These are phyloP conservation scores for Pyrochroa serraticornis DNA, from an alignment of 2,888 invertebrate species.

Conservation along the genomic window DNA sequence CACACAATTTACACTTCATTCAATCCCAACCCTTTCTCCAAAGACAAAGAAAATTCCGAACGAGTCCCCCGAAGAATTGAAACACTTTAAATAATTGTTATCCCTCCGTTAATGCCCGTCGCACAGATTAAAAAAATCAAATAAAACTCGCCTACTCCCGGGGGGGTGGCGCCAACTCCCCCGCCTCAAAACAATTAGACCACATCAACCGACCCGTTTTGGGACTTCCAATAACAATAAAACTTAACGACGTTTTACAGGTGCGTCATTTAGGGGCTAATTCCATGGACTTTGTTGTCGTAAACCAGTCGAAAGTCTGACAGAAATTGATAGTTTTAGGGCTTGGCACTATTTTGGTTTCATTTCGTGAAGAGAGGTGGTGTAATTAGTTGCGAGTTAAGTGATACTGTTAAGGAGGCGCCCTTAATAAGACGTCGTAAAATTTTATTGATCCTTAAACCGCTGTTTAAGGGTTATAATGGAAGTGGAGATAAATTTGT, in stretches of 20 bases:
- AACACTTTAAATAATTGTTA: constrained; percentile 55
- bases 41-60: constrained; percentile 49
- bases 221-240: constrained; percentile 35
- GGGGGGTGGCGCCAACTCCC: too few species aligned
- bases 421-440: constrained; percentile 27
- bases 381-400: constrained; percentile 13
- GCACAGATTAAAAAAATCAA: constrained; percentile 13
- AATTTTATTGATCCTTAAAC: constrained; percentile 29
- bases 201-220: constrained; percentile 22
- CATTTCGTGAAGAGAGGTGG: neutral
- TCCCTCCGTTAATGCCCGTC: constrained; percentile 16
- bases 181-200: constrained; percentile 21
- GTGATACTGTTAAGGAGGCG: constrained; percentile 11
- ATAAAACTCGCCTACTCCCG: constrained; percentile 1
- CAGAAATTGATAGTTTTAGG: neutral
- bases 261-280: constrained; percentile 32
- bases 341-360: constrained; percentile 24
- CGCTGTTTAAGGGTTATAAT: constrained; percentile 23
- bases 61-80: constrained; percentile 48
- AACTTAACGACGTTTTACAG: constrained; percentile 37
- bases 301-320: neutral
- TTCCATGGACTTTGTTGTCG: constrained; percentile 10
- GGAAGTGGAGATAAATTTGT: constrained; percentile 1
- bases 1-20: constrained; percentile 49
- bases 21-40: constrained; percentile 50